These are phyloP conservation scores for Trissolcus japonicus DNA, from an alignment of 2,888 invertebrate species.

Conservation along the genomic window DNA sequence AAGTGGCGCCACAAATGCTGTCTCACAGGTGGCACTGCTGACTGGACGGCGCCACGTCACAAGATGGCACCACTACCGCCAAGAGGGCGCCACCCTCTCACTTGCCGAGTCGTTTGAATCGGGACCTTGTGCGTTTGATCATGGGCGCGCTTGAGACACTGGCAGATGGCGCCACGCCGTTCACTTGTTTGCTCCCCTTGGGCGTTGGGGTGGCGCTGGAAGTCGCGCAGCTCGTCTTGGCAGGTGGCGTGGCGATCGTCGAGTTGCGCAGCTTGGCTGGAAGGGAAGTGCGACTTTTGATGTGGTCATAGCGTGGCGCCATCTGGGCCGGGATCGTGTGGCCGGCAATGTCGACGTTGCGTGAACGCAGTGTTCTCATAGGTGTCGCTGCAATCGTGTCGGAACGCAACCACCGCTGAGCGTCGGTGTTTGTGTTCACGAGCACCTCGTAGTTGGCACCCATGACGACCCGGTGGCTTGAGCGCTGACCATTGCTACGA, in stretches of 20 bases:
- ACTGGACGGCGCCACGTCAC: not conserved
- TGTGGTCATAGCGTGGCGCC: constrained; percentile 69
- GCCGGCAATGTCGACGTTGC: constrained; percentile 74
- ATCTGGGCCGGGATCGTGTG: constrained; percentile 71
- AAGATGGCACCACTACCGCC: not conserved
- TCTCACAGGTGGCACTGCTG: too few relatives aligned
- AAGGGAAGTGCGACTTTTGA: constrained; percentile 68
- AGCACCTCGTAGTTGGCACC: constrained; percentile 13
- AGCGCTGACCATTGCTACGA: constrained; percentile 55
- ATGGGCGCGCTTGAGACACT: constrained; percentile 67
- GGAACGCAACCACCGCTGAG: constrained; percentile 74
- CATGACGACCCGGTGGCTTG: constrained; percentile 30
- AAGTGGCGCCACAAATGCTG: not conserved
- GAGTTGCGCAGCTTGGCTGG: constrained; percentile 62
- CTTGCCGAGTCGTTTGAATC: constrained; percentile 72
- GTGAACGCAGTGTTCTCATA: constrained; percentile 74
- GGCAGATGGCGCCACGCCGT: constrained; percentile 12
- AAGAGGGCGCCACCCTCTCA: constrained; percentile 53
- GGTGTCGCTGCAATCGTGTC: constrained; percentile 75
- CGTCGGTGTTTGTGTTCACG: constrained; percentile 10
- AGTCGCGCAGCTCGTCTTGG: constrained; percentile 31
- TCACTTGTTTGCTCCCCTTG: constrained; percentile 44
- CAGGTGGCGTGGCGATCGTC: constrained; percentile 24
- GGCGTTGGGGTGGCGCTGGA: constrained; percentile 28
- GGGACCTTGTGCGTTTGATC: constrained; percentile 67